phyloP scores from a whole-genome alignment of 2,797 vertebrate genomes.

The Microtus agrestis region DNA sequence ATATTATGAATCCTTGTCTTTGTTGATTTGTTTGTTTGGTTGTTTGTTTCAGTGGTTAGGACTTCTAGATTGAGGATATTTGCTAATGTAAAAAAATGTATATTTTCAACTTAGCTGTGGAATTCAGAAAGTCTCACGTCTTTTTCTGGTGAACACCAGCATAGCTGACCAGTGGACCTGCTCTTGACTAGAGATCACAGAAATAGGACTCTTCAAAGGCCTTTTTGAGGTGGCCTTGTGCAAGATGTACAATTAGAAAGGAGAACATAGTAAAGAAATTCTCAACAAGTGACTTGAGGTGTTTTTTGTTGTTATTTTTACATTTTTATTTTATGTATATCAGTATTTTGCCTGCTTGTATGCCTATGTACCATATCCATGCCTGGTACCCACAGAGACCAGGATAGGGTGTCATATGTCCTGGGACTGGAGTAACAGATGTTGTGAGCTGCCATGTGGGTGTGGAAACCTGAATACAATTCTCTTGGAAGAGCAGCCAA shows the following conservation, averaged over 20 bases:
- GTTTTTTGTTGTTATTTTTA: not conserved
- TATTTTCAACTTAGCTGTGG: not conserved
- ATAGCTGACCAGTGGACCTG: not conserved
- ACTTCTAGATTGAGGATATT: not conserved
- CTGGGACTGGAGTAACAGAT: too few species aligned
- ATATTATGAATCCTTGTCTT: not conserved
- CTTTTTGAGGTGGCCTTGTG: not conserved
- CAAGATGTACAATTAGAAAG: too few species aligned
- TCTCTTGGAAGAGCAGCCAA: not conserved
- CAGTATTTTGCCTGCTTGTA: not conserved
- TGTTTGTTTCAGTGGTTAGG: not conserved
- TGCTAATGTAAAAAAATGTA: not conserved
- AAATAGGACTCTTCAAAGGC: not conserved
- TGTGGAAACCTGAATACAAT: not conserved
- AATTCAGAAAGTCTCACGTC: not conserved
- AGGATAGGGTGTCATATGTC: too few species aligned
- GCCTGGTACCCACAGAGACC: not conserved
- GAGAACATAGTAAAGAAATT: too few species aligned
- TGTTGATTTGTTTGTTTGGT: slow-evolving; percentile 32
- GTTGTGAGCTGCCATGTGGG: not conserved
- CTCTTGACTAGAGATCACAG: not conserved
- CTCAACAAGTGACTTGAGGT: too few species aligned
- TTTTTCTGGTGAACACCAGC: not conserved
- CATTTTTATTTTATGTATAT: not conserved
- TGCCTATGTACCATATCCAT: not conserved